A percentile compares a stretch with the other conserved stretches of the same genome.
Conservation (phyloP, 2,888 invertebrate species). For the Luffia ferchaultella region DNA sequence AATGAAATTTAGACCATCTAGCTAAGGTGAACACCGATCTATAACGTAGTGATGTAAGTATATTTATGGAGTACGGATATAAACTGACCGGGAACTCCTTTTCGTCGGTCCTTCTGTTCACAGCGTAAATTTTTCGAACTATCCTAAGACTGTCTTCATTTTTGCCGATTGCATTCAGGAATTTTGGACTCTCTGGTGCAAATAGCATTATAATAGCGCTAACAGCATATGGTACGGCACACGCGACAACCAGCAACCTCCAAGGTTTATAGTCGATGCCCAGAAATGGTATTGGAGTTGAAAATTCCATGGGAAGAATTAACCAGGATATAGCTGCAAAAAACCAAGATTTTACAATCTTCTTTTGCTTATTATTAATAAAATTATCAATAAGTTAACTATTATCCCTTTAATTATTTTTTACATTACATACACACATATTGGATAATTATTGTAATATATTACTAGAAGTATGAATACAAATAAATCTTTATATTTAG, state of each 20-base stretch:
- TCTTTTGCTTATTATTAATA: not conserved
- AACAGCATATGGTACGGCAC: conserved; percentile 70
- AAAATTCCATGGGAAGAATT: conserved; percentile 68
- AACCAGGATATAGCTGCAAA: conserved; percentile 72
- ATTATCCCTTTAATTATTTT: no score
- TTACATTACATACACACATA: no score
- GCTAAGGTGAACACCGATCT: no score
- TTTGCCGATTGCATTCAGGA: conserved; percentile 69
- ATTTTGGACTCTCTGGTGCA: conserved; percentile 84
- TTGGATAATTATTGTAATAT: no score
- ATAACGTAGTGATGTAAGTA: no score
- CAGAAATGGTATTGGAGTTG: conserved; percentile 45
- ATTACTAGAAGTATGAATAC: no score
- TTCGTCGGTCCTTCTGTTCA: conserved; percentile 30
- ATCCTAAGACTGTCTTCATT: conserved; percentile 64
- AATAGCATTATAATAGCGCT: conserved; percentile 64
- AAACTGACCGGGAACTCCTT: conserved; percentile 43
- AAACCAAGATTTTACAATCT: no score
- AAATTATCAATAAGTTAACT: not conserved
- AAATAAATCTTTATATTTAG: no score
- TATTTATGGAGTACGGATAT: no score
- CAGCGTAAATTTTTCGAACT: conserved; percentile 40
- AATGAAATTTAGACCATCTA: no score
- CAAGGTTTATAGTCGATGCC: conserved; percentile 73
- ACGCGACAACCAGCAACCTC: conserved; percentile 74